phyloP scores from a whole-genome alignment of 2,888 invertebrate species.

The Lithosia quadra region DNA sequence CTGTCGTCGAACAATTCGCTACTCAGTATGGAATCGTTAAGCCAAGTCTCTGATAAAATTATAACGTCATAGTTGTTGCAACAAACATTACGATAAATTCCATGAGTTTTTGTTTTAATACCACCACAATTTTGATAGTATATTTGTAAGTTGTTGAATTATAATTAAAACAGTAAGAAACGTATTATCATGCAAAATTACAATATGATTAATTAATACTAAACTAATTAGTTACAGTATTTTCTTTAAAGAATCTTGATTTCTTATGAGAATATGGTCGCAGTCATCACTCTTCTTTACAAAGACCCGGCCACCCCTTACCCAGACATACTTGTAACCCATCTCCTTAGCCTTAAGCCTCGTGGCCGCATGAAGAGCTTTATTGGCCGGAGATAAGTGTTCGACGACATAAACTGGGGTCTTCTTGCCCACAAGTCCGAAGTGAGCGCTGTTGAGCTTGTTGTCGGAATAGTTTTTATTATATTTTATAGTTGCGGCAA shows the following conservation, averaged over 20 bases:
- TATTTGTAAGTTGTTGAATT: neutral
- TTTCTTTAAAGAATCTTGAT: neutral
- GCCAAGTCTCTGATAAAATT: neutral
- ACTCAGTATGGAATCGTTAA: neutral
- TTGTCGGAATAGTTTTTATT: neutral
- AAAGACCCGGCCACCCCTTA: neutral
- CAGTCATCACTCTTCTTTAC: neutral
- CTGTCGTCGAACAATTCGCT: too few relatives aligned
- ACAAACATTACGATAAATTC: neutral
- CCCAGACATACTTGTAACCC: conserved; percentile 9
- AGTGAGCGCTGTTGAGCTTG: neutral
- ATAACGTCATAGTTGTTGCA: conserved; percentile 3
- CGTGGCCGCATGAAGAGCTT: neutral
- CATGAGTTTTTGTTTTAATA: neutral
- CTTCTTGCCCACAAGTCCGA: neutral
- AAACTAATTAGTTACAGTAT: neutral
- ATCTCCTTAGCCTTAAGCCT: conserved; percentile 7
- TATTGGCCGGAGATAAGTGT: conserved; percentile 7
- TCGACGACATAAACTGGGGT: conserved; percentile 1
- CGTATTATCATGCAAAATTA: neutral
- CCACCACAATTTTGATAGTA: conserved; percentile 6
- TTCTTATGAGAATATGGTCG: neutral
- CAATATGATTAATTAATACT: too few relatives aligned
- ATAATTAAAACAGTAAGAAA: neutral
- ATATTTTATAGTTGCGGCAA: neutral